phyloP scores from a whole-genome alignment of 2,113 vertebrate species.

The Oreochromis spilurus region DNA sequence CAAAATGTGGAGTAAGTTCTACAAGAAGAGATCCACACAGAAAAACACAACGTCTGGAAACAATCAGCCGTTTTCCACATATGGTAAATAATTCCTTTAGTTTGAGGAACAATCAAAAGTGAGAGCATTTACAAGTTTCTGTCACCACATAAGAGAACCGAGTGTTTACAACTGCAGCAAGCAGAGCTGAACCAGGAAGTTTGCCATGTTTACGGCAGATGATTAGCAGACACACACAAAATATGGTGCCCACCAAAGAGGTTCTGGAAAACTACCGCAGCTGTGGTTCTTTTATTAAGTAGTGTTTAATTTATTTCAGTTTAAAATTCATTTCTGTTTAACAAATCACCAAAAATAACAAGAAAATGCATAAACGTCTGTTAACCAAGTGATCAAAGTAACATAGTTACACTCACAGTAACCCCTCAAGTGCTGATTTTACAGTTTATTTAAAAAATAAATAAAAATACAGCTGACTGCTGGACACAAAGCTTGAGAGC shows the following conservation, averaged over 20 bases:
- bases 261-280: neutral
- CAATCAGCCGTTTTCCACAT: neutral
- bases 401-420: neutral
- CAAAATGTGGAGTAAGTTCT: neutral
- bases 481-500: neutral
- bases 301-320: neutral
- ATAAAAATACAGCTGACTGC: neutral
- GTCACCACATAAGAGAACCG: neutral
- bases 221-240: neutral
- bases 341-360: neutral
- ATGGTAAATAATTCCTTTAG: neutral
- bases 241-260: neutral
- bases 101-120: neutral
- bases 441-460: fast-evolving
- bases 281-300: neutral
- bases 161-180: neutral
- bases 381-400: neutral
- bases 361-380: neutral
- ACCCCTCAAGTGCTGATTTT: neutral
- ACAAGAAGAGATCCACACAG: neutral
- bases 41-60: neutral
- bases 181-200: neutral
- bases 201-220: neutral
- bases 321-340: neutral
- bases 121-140: neutral